These are phyloP conservation scores for Polyergus mexicanus DNA, from an alignment of 1,140 invertebrate genomes.

Conservation along the genomic window DNA sequence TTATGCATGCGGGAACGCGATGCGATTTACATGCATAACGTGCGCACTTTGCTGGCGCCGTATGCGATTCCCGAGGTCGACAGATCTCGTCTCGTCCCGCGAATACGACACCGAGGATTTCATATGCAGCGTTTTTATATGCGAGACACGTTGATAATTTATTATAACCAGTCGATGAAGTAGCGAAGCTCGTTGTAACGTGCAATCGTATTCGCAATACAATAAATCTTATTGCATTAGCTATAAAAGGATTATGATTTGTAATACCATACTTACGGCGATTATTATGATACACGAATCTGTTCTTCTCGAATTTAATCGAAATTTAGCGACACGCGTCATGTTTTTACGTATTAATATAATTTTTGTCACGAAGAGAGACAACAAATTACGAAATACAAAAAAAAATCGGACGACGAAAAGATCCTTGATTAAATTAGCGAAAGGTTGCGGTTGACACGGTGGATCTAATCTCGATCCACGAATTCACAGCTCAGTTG, in stretches of 20 bases:
- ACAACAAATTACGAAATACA: not conserved
- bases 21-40: slow-evolving; percentile 55
- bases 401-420: not conserved
- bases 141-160: slow-evolving; percentile 11
- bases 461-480: slow-evolving; percentile 8
- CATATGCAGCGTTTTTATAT: not conserved
- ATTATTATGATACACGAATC: too few species aligned
- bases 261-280: too few species aligned
- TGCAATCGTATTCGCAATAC: too few species aligned
- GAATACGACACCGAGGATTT: not conserved
- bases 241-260: too few species aligned
- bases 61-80: slow-evolving; percentile 44
- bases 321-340: too few species aligned
- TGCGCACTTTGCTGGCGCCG: slow-evolving; percentile 33
- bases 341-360: not conserved
- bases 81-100: slow-evolving; percentile 4
- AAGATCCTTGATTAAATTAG: slow-evolving; percentile 24
- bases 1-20: slow-evolving; percentile 56
- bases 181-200: not conserved
- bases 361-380: not conserved
- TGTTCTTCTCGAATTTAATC: not conserved
- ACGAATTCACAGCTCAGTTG: slow-evolving; percentile 43
- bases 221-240: too few species aligned
- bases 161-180: not conserved
- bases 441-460: slow-evolving; percentile 38